Evolutionary conservation across 2,113 vertebrate genomes (phyloP), one percentile per base, ranked within the genome.

Genomic region (Hydrochoerus hydrochaeris): DNA sequence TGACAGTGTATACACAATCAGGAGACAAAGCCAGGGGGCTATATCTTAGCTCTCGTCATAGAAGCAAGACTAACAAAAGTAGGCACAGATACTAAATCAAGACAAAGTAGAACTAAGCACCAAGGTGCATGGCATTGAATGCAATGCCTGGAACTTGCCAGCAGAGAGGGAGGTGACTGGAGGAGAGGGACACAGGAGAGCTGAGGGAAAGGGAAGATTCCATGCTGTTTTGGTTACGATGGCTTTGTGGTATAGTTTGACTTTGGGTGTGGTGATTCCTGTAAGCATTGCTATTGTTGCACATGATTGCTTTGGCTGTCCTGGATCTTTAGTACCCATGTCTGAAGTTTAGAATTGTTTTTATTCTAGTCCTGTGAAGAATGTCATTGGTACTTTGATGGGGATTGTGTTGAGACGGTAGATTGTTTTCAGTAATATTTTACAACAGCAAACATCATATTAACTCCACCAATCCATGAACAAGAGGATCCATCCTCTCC

Each of bases 1-100:
- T 9, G 20, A 6, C 41, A 4, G 2, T n/a, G 44, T 12, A 10
- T 57, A 7, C 49, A 24, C 8, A 57, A 2, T 62, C 19, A 1
- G 16, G 49, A 58, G 49, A 26, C 5, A 32, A 46, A 30, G 46
- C 44, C 10, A 32, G 35, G 30, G 77, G 38, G 30, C 5, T 3
- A 60, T 65, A 13, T 65, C 17, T 96, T 54, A 84, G 35, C 26
- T 88, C 58, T 87, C 7, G 69, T 24, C 81, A 44, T 49, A 62
- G 41, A 69, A 49, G 41, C n/a, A 81, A 71, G 60, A 57, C 6
- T 12, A 81, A 32, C 20, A 73, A 12, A 54, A 49, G 71, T 28
- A 77, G 89, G 30, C 17, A 1, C 22, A 9, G 28, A 11, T 35
- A 44, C 52, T 71, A 71, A 58, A 54, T 81, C 58, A 96, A 93